Conservation (phyloP, 2,797 vertebrate species). For the Botia kubotai region DNA sequence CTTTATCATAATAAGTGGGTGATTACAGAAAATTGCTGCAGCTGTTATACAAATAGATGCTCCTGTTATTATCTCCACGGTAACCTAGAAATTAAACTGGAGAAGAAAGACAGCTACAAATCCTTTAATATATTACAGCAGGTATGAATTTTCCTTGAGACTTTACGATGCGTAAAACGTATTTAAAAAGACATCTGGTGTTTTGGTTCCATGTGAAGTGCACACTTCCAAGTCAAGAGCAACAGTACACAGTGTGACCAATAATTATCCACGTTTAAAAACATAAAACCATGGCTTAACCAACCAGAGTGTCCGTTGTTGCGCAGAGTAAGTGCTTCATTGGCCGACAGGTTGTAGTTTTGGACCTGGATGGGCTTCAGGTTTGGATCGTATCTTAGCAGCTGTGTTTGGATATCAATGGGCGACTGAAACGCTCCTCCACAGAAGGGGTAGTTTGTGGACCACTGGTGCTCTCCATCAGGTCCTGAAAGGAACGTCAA, state of each 20-base stretch:
- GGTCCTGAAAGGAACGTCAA: constrained; percentile 74
- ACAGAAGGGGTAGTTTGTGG: constrained; percentile 85
- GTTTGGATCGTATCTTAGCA: constrained; percentile 87
- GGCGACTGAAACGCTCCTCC: constrained; percentile 90
- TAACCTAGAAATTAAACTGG: constrained; percentile 67
- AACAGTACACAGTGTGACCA: not conserved
- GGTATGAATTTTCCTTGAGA: not conserved
- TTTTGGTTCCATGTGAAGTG: not conserved
- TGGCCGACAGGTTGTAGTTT: constrained; percentile 83
- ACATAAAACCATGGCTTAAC: constrained; percentile 53
- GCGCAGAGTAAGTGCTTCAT: constrained; percentile 83
- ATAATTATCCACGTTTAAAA: constrained; percentile 3
- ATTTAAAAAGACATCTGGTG: not conserved
- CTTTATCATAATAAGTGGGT: constrained; percentile 73
- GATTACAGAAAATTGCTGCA: constrained; percentile 74
- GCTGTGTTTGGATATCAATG: constrained; percentile 85
- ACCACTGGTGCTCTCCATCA: constrained; percentile 86
- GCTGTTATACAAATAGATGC: constrained; percentile 63
- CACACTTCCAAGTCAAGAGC: not conserved
- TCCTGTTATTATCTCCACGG: constrained; percentile 67
- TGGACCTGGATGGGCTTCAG: constrained; percentile 83
- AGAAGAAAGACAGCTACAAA: constrained; percentile 52
- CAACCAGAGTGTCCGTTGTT: constrained; percentile 95
- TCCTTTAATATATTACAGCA: constrained; percentile 27
- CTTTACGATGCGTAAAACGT: not conserved